phyloP scores from a whole-genome alignment of 1,140 invertebrate genomes.

The Pseudobourletiella spinata region DNA sequence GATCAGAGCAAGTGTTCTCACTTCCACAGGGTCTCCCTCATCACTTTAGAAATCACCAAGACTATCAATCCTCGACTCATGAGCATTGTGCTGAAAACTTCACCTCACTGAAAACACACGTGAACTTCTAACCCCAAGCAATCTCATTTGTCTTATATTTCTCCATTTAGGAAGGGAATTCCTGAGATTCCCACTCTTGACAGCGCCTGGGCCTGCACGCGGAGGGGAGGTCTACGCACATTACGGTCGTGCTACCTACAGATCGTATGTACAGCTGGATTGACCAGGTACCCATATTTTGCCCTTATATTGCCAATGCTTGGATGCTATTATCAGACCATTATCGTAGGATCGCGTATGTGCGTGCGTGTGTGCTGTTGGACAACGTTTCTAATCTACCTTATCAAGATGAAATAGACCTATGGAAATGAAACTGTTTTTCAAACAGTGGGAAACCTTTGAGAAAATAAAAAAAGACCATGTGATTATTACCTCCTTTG shows the following conservation, averaged over 20 bases:
- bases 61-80: conserved; percentile 18
- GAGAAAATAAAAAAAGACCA: conserved; percentile 11
- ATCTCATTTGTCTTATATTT: conserved; percentile 14
- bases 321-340: too few species aligned
- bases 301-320: too few species aligned
- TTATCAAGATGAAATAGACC: conserved; percentile 4
- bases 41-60: conserved; percentile 21
- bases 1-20: too few species aligned
- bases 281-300: too few species aligned
- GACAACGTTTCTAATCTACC: neutral
- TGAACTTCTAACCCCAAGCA: neutral
- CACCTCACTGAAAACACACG: conserved; percentile 20
- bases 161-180: neutral
- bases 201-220: too few species aligned
- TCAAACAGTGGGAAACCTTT: conserved; percentile 15
- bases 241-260: too few species aligned
- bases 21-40: too few species aligned
- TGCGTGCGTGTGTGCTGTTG: too few species aligned
- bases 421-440: conserved; percentile 12
- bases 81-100: conserved; percentile 16
- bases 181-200: too few species aligned
- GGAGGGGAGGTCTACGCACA: too few species aligned
- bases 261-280: too few species aligned
- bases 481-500: conserved; percentile 8
- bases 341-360: too few species aligned